Conservation (phyloP, 2,113 vertebrate species). For the Oncorhynchus nerka region DNA sequence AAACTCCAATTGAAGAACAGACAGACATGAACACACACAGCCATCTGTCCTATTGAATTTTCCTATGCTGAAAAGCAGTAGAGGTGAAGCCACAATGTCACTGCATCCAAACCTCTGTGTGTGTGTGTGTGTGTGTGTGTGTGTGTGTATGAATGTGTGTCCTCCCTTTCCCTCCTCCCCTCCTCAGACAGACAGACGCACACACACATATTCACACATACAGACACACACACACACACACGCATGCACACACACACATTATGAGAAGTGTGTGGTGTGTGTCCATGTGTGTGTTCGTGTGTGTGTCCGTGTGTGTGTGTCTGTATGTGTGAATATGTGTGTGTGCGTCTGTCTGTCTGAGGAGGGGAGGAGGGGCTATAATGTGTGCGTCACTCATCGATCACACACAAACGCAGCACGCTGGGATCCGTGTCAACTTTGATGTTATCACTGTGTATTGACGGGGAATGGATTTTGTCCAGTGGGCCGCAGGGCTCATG, state of each 20-base stretch:
- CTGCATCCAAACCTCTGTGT: not conserved
- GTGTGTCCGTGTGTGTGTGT: constrained; percentile 17
- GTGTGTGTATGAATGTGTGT: not conserved
- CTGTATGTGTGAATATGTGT: not conserved
- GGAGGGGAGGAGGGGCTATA: no score
- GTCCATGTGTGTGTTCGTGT: not conserved
- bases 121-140: not conserved
- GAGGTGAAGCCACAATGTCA: not conserved
- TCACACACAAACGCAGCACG: no score
- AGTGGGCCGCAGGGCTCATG: no score
- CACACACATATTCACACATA: not conserved
- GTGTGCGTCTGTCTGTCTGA: not conserved
- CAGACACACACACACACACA: not conserved
- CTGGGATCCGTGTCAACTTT: not conserved
- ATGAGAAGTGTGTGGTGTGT: not conserved
- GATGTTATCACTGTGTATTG: not conserved
- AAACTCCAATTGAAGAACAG: no score
- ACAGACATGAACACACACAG: constrained; percentile 11
- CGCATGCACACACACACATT: not conserved
- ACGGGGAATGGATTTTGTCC: no score
- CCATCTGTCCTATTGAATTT: constrained; percentile 16
- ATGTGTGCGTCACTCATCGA: constrained; percentile 4
- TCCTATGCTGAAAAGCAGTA: constrained; percentile 8
- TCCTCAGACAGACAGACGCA: fast-evolving
- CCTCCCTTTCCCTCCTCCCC: no score